Conservation (phyloP, 2,113 vertebrate species). For the Nicator chloris region DNA sequence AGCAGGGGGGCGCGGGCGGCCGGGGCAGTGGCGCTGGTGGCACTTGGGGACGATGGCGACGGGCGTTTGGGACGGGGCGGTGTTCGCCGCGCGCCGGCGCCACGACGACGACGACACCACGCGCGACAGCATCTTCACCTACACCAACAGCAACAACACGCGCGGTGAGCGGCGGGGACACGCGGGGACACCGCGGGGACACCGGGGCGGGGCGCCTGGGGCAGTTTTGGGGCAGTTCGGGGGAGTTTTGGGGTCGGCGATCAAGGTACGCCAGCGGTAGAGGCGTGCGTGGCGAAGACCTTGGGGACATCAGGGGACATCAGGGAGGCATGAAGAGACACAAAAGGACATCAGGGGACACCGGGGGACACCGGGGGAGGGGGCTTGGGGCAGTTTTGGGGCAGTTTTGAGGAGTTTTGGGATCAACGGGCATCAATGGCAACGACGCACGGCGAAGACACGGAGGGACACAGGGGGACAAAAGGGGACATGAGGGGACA, state of each 20-base stretch:
- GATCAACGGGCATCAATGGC: too few relatives aligned
- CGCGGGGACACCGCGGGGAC: background rate
- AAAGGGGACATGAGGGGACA: background rate
- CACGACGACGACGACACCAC: too few relatives aligned
- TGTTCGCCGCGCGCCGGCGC: too few relatives aligned
- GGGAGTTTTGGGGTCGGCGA: background rate
- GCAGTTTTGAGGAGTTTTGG: background rate
- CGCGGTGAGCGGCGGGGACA: background rate
- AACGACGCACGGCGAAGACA: accelerated
- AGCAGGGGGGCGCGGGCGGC: too few relatives aligned
- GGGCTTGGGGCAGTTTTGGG: background rate
- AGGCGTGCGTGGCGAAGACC: too few relatives aligned
- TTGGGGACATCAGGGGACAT: background rate
- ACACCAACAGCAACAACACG: too few relatives aligned
- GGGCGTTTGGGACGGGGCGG: too few relatives aligned
- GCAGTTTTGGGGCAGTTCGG: background rate
- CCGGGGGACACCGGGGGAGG: background rate
- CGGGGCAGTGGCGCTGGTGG: too few relatives aligned
- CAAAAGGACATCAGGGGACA: background rate
- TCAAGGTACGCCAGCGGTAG: background rate
- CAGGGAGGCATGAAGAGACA: background rate
- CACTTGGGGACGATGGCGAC: too few relatives aligned
- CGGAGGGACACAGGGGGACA: background rate
- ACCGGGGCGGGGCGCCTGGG: background rate
- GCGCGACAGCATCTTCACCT: too few relatives aligned